Conservation (phyloP, 2,797 vertebrate species). For the Zenarchopterus dispar region DNA sequence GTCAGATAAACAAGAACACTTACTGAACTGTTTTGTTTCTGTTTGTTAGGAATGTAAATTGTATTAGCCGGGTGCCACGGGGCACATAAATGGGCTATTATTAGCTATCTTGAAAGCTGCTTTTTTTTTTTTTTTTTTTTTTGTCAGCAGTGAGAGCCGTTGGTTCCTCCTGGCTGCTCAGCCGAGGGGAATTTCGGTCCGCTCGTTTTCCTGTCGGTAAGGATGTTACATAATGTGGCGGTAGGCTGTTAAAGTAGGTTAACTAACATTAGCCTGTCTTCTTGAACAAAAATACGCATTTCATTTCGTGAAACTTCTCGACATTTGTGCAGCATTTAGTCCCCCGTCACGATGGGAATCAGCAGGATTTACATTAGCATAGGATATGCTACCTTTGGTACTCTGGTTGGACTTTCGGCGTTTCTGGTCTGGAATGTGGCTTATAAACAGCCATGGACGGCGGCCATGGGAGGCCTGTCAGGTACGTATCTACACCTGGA, state of each 20-base stretch:
- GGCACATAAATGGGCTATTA: accelerated
- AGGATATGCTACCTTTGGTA: constrained; percentile 84
- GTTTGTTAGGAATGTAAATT: not conserved
- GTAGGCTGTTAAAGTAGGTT: constrained; percentile 50
- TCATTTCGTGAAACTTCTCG: not conserved
- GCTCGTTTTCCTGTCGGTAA: constrained; percentile 20
- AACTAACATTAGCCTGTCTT: constrained; percentile 3
- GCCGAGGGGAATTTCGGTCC: constrained; percentile 4
- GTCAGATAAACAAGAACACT: constrained; percentile 22
- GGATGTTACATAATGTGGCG: constrained; percentile 68
- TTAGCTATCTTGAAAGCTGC: not conserved
- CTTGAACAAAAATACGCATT: not conserved
- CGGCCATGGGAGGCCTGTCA: constrained; percentile 91
- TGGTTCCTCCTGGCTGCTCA: not conserved
- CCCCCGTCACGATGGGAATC: constrained; percentile 63
- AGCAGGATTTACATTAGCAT: constrained; percentile 80
- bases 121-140: too few relatives aligned
- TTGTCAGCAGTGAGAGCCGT: not conserved
- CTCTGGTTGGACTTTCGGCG: constrained; percentile 85
- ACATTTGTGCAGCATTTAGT: not conserved
- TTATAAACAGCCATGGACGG: constrained; percentile 88
- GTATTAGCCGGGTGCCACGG: not conserved
- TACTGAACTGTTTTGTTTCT: constrained; percentile 7
- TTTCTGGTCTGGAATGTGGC: constrained; percentile 90
- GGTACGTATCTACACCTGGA: constrained; percentile 72